These are phyloP conservation scores for Ischnura elegans DNA, from an alignment of 2,888 invertebrate species.

Conservation along the genomic window DNA sequence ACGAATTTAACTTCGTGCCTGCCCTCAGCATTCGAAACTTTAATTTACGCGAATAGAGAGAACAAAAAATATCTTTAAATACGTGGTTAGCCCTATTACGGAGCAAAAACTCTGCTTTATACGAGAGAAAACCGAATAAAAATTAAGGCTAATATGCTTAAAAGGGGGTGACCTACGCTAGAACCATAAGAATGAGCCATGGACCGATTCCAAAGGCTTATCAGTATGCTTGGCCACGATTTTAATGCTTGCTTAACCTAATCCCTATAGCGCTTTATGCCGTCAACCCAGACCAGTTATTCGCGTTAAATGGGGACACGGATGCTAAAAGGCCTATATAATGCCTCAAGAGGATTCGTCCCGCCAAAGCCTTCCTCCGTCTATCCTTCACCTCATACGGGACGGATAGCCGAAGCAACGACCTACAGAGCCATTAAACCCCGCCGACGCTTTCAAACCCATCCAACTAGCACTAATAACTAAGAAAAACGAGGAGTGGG, in stretches of 20 bases:
- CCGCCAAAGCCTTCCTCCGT: background rate
- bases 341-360: background rate
- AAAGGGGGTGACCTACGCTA: too few species aligned
- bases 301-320: background rate
- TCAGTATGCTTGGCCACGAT: too few species aligned
- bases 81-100: too few species aligned
- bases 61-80: too few species aligned
- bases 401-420: background rate
- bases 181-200: too few species aligned
- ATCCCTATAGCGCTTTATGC: background rate
- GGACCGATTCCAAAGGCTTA: too few species aligned
- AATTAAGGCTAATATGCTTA: too few species aligned
- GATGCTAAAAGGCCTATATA: background rate
- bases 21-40: too few species aligned
- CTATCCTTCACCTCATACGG: background rate
- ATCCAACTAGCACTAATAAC: background rate
- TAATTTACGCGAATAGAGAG: too few species aligned
- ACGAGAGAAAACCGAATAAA: background rate
- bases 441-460: background rate
- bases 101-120: too few species aligned
- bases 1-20: too few species aligned
- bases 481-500: background rate
- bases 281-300: background rate
- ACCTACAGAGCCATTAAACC: background rate
- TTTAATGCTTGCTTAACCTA: background rate